Base-by-base conservation (phyloP, 2,888 invertebrate genomes). In the Lamellibrachia satsuma region DNA sequence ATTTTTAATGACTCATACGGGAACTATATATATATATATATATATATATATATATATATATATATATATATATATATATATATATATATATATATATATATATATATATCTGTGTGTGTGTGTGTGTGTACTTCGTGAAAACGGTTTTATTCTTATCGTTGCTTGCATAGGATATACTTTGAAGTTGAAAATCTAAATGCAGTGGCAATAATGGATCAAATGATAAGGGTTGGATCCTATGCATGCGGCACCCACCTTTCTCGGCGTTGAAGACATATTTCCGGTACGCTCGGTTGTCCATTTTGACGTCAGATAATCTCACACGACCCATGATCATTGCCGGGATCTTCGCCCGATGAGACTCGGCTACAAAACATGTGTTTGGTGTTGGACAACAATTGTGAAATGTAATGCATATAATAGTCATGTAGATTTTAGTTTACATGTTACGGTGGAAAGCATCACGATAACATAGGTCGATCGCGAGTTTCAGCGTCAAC, bases 281-380 rank as follows among this genome's bases (percentile, higher is more conserved):
- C 22, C 94, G 91, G 7, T 91, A 92, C 11, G 94, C 92, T 11
- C 90, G 90, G 11, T 92, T 60, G 22, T 94, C 94, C 22, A 93
- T 39, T 0, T 94, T 93, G 8, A 90, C 92, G 51, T 92, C 92
- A 2, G 92, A 60, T 11, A 94, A 90, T 7, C 39, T 92, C 15
- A 94, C 91, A 39, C 94, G 75, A 2, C 93, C 91, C 93, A 94
- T 93, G 52, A 94, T 52, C 27, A 94, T 39, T 8, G 94, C 93
- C 51, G 94, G 94, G 9, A 94, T 94, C 7, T 39, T 57, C 2
- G 94, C 94, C 60, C 94, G 93, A 60, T 94, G 94, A 3, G 94
- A 94, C 52, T 93, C 92, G 15, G 92, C 94, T 94, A 57, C n/a
- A 27, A 92, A 75, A 11, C 55, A 27, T 27, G 22, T 52, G 15